These are phyloP conservation scores for Myripristis murdjan DNA, from an alignment of 2,797 vertebrate genomes.

Conservation along the genomic window DNA sequence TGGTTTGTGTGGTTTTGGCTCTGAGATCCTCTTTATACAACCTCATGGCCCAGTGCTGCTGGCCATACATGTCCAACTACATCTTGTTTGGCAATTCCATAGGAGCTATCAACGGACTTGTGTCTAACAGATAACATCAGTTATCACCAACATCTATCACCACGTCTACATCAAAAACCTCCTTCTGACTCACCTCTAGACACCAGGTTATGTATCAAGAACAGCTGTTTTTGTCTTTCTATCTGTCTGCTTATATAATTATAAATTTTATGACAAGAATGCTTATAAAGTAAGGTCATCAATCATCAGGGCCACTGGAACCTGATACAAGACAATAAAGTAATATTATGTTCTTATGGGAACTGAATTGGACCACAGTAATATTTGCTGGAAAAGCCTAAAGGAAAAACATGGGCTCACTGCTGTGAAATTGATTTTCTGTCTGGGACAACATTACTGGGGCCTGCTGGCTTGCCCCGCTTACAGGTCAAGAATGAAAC, in stretches of 20 bases:
- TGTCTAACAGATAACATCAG: not conserved
- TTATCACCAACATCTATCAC: not conserved
- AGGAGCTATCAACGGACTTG: no score
- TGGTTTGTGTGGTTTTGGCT: no score
- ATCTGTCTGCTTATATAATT: no score
- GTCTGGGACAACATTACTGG: not conserved
- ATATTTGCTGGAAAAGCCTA: conserved; percentile 19
- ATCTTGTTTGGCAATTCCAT: no score
- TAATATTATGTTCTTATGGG: conserved; percentile 21
- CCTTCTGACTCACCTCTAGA: not conserved
- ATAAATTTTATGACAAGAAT: no score
- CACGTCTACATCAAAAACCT: not conserved
- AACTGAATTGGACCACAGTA: conserved; percentile 50
- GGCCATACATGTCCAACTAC: no score
- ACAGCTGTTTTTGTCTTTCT: no score
- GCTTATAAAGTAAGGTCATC: no score
- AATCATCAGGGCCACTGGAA: conserved; percentile 4
- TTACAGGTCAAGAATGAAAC: not conserved
- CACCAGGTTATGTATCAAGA: no score
- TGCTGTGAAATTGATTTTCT: not conserved
- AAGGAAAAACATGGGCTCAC: conserved; percentile 23
- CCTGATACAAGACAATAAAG: not conserved
- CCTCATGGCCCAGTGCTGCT: no score
- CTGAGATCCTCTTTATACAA: no score
- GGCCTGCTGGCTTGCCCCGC: not conserved